These are phyloP conservation scores for Drosophila leonis DNA, from an alignment of 2,888 invertebrate genomes.

Conservation along the genomic window DNA sequence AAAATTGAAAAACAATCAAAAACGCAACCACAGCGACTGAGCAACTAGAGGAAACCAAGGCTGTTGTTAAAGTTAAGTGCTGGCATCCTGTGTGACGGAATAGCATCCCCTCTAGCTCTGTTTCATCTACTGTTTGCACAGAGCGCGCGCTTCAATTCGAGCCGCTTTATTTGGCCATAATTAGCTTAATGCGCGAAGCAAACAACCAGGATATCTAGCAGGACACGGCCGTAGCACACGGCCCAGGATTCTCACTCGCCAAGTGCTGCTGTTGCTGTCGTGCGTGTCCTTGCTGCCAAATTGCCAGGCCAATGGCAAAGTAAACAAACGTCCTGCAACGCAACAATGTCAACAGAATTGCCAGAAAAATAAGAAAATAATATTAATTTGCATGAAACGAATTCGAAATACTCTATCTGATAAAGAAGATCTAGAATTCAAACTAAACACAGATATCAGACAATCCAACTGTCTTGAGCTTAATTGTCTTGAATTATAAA, in stretches of 20 bases:
- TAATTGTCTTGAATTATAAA: background rate
- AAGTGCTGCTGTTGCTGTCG: conserved; percentile 23
- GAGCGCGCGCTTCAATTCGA: conserved; percentile 67
- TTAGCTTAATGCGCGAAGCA: conserved; percentile 78
- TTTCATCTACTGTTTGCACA: conserved; percentile 46
- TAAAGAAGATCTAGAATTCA: background rate
- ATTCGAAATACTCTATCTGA: conserved; percentile 11
- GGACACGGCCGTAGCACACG: conserved; percentile 26
- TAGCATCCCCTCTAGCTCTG: background rate
- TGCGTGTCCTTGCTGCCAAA: conserved; percentile 61
- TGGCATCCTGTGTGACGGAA: conserved; percentile 48
- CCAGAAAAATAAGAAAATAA: conserved; percentile 28
- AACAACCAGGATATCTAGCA: conserved; percentile 61
- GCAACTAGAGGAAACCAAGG: conserved; percentile 22
- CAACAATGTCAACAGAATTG: conserved; percentile 36
- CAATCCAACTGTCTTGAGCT: background rate
- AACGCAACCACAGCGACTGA: conserved; percentile 53
- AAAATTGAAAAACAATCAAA: conserved; percentile 84
- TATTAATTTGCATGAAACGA: background rate
- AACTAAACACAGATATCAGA: background rate
- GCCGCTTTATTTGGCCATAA: conserved; percentile 78
- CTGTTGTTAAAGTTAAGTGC: conserved; percentile 65
- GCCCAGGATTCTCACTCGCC: conserved; percentile 5
- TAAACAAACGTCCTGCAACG: conserved; percentile 62
- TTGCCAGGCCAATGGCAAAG: conserved; percentile 58